Percentiles rank a stretch among this genome's conserved stretches.
Conservation (phyloP, 2,113 vertebrate species). For the Cariama cristata region DNA sequence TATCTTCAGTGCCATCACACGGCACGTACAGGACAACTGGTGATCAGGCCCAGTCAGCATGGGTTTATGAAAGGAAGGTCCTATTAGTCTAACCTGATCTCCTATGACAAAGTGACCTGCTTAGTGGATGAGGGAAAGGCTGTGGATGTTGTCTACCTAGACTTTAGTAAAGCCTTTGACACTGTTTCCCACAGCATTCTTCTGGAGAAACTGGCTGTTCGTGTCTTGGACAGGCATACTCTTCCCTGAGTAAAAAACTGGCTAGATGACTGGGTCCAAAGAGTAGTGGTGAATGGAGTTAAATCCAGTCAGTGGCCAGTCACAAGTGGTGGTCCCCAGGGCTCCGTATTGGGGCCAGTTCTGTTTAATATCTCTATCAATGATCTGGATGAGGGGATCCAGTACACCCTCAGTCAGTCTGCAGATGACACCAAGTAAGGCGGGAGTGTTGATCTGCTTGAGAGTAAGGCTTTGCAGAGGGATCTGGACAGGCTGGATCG, state of each 20-base stretch:
- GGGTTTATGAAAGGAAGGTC: neutral
- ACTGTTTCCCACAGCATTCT: neutral
- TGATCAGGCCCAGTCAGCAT: neutral
- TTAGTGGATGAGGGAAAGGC: neutral
- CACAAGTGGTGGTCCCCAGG: neutral
- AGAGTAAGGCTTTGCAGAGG: too few relatives aligned
- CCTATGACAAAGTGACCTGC: accelerated
- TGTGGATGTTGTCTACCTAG: neutral
- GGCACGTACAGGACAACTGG: neutral
- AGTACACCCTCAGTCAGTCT: too few relatives aligned
- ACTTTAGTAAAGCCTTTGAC: neutral
- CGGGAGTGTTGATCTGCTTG: too few relatives aligned
- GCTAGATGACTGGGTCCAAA: neutral
- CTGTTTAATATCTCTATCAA: too few relatives aligned
- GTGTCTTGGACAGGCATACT: neutral
- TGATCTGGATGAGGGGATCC: too few relatives aligned
- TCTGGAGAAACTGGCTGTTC: neutral
- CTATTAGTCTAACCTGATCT: neutral
- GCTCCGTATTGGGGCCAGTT: neutral
- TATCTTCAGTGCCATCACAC: neutral
- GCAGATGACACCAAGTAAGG: too few relatives aligned
- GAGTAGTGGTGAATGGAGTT: neutral
- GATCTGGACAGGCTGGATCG: too few relatives aligned
- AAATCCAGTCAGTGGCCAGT: neutral
- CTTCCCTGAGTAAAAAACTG: neutral